Percentiles rank a stretch among this genome's conserved stretches.
phyloP scores from a whole-genome alignment of 2,888 invertebrate species.

The Notocelia uddmanniana region DNA sequence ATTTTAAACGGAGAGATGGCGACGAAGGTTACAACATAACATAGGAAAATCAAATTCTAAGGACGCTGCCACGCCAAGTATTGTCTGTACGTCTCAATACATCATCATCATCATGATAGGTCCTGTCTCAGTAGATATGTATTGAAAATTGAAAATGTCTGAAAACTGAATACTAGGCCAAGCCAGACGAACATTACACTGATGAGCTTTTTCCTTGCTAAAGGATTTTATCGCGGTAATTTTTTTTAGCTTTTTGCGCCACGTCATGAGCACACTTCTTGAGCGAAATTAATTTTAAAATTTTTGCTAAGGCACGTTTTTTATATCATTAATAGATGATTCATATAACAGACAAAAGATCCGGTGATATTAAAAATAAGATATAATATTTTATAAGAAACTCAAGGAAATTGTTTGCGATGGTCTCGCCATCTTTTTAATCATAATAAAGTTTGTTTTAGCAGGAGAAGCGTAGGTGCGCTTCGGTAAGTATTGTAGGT shows the following conservation, averaged over 20 bases:
- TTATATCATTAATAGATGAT: not conserved
- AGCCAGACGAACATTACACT: not conserved
- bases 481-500: too few species aligned
- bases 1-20: too few species aligned
- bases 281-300: slow-evolving; percentile 26
- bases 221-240: slow-evolving; percentile 11
- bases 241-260: slow-evolving; percentile 16
- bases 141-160: not conserved
- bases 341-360: slow-evolving; percentile 19
- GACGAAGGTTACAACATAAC: too few species aligned
- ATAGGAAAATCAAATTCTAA: too few species aligned
- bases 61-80: too few species aligned
- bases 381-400: not conserved
- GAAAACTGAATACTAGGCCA: slow-evolving; percentile 3
- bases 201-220: slow-evolving; percentile 13
- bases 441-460: not conserved
- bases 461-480: too few species aligned
- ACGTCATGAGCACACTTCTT: slow-evolving; percentile 22
- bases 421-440: not conserved
- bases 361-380: slow-evolving; percentile 6
- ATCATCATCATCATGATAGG: too few species aligned
- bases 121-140: not conserved
- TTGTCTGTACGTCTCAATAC: too few species aligned
- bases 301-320: slow-evolving; percentile 14
- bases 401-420: too few species aligned